Percentiles rank a stretch among this genome's conserved stretches.
phyloP scores from a whole-genome alignment of 2,113 vertebrate genomes.

The Melanotaenia duboulayi region DNA sequence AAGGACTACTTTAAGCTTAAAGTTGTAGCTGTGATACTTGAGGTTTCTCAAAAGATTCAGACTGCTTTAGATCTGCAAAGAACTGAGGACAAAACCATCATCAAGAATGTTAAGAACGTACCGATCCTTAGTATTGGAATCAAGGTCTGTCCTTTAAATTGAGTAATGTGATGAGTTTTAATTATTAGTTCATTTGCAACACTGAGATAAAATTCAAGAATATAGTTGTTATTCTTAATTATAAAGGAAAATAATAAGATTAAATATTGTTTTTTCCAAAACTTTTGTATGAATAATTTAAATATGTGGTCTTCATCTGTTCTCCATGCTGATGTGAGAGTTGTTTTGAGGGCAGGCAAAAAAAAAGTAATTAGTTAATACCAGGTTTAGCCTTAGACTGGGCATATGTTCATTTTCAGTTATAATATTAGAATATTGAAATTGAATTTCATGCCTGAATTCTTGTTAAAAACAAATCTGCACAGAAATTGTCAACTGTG shows the following conservation, averaged over 20 bases:
- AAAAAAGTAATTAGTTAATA: slow-evolving; percentile 22
- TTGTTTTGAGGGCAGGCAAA: background rate
- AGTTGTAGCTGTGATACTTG: slow-evolving; percentile 37
- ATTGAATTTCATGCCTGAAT: slow-evolving; percentile 1
- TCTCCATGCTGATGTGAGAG: slow-evolving; percentile 19
- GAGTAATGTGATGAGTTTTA: background rate
- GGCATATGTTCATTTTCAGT: slow-evolving; percentile 32
- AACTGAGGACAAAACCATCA: slow-evolving; percentile 5
- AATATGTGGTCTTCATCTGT: background rate
- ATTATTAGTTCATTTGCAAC: background rate
- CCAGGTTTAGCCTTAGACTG: slow-evolving; percentile 10
- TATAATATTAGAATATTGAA: background rate
- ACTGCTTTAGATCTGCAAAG: slow-evolving; percentile 16
- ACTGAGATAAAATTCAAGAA: background rate
- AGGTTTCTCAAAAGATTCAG: background rate
- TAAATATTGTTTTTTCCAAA: background rate
- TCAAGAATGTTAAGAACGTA: background rate
- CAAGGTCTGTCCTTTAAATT: background rate
- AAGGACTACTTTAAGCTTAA: slow-evolving; percentile 58
- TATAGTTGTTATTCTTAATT: background rate
- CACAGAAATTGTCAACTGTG: background rate
- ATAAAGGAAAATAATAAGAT: background rate
- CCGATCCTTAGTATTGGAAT: background rate
- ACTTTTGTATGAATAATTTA: background rate
- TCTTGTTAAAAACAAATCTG: background rate